These are phyloP conservation scores for Accipiter virgatus DNA, from an alignment of 2,113 vertebrate species.

Conservation along the genomic window DNA sequence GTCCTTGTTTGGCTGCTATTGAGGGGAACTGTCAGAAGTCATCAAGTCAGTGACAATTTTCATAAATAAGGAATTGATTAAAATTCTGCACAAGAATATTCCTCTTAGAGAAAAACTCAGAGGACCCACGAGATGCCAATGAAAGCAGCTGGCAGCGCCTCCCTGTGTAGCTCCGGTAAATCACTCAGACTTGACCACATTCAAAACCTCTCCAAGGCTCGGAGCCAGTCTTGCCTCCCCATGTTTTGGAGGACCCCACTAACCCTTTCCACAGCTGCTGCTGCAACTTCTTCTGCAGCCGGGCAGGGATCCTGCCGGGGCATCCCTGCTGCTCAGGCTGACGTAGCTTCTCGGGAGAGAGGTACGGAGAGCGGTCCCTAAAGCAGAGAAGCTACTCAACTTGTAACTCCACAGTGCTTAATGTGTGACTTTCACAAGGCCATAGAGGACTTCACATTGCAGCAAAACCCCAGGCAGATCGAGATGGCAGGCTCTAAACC, in stretches of 20 bases:
- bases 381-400: background rate
- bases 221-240: background rate
- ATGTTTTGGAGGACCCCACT: background rate
- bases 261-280: background rate
- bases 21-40: background rate
- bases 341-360: accelerated
- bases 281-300: background rate
- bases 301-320: background rate
- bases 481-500: background rate
- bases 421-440: background rate
- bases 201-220: background rate
- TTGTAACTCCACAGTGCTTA: background rate
- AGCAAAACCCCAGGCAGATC: background rate
- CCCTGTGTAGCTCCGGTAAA: background rate
- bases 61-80: background rate
- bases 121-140: background rate
- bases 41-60: background rate
- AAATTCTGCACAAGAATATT: background rate
- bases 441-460: background rate
- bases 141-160: background rate
- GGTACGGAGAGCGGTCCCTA: background rate
- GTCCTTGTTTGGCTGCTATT: background rate
- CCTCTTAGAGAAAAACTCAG: background rate
- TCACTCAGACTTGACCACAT: background rate
- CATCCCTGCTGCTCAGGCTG: background rate